Base-by-base conservation (phyloP, 2,888 invertebrate species). In the Leucophenga montana region DNA sequence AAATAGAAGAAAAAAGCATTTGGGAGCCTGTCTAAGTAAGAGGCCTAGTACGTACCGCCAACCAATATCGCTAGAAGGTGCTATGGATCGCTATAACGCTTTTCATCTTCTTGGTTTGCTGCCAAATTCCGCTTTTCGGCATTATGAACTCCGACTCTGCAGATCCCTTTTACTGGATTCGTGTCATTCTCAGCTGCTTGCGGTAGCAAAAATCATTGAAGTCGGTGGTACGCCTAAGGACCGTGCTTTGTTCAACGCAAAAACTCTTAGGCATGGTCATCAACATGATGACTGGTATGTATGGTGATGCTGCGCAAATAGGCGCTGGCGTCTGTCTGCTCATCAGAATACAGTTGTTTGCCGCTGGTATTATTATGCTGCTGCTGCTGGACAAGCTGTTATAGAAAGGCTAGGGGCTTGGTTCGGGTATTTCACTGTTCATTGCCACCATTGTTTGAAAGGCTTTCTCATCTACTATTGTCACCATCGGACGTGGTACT, bases 71-170 rank as follows among this genome's bases (percentile, higher is more conserved):
- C 87, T 99, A 99, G 91, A 99, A 99, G 92, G 99, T 99, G 91
- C 91, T 99, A 95, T 99, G 99, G 99, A 99, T 99, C 77, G 99
- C 99, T 74, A 99, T 99, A 86, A 99, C 99, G 67, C 92, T 99
- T 83, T 99, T 99, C 91, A 99, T 99, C 90, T 99, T 99, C 92
- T 93, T 99, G 91, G 99, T 99, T 88, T 99, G 99, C 90, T 99
- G 99, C 91, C 99, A 98, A 96, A 99, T 99, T 88, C 99, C 98
- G 76, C 90, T 99, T 80, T 98, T 98, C 88, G 99, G 99, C 86
- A 99, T 99, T 86, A 99, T 99, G 99, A 99, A 98, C 81, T 99
- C 99, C 88, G 99, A 99, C 91, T 98, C 98, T 53, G 99, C 99
- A 69, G 99, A 99, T 95, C 99, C 99, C 5, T 99, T 99, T 90